These are phyloP conservation scores for Diplosoma virens DNA, from an alignment of 23 tunicate genomes.

Conservation along the genomic window DNA sequence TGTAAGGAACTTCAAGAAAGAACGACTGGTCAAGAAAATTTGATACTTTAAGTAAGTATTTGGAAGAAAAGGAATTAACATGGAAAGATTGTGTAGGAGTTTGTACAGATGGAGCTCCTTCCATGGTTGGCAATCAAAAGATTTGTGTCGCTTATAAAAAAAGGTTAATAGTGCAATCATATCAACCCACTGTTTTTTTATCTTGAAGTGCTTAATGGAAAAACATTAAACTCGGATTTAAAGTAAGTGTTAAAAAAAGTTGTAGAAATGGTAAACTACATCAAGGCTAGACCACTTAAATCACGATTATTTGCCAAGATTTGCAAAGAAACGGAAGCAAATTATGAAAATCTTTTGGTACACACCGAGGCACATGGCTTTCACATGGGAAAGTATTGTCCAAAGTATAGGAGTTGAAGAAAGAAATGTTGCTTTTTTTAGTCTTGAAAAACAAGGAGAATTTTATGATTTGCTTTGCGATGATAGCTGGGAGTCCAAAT, in stretches of 20 bases:
- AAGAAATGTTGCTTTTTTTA: not conserved
- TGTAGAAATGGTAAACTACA: slow-evolving; percentile 3
- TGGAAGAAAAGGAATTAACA: slow-evolving; percentile 22
- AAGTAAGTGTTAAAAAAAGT: slow-evolving; percentile 14
- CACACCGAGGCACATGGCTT: slow-evolving; percentile 25
- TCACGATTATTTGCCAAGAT: not conserved
- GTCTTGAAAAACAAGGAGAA: slow-evolving; percentile 30
- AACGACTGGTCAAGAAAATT: slow-evolving; percentile 25
- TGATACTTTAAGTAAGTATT: slow-evolving; percentile 15
- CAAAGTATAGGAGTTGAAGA: slow-evolving; percentile 22
- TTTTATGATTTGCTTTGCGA: slow-evolving; percentile 24
- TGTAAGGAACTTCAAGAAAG: slow-evolving; percentile 17
- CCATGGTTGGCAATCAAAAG: slow-evolving; percentile 24
- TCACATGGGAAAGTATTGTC: slow-evolving; percentile 21
- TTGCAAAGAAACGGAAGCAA: slow-evolving; percentile 27
- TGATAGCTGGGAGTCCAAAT: slow-evolving; percentile 23
- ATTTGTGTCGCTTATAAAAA: slow-evolving; percentile 23
- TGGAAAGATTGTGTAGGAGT: slow-evolving; percentile 16
- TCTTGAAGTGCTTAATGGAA: slow-evolving; percentile 28
- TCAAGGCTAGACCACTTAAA: slow-evolving; percentile 27
- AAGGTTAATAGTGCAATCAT: slow-evolving; percentile 10
- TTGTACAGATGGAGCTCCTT: slow-evolving; percentile 22
- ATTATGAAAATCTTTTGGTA: slow-evolving; percentile 28
- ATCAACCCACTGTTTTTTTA: slow-evolving; percentile 24
- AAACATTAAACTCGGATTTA: slow-evolving; percentile 11